phyloP scores from a whole-genome alignment of 2,888 invertebrate species.

The Bruchidius siliquastri region DNA sequence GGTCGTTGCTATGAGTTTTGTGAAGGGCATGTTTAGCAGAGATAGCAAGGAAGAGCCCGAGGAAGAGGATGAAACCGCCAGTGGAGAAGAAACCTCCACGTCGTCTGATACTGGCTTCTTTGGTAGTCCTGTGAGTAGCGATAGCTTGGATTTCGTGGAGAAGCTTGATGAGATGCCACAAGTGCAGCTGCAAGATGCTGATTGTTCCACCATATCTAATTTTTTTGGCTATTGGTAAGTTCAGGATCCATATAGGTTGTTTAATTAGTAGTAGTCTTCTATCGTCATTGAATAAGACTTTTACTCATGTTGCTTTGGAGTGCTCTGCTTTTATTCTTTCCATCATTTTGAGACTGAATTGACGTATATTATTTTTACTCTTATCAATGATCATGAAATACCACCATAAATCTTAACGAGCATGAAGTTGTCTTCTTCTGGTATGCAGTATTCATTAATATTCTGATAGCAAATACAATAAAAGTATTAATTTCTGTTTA shows the following conservation, averaged over 20 bases:
- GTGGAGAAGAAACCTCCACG: constrained; percentile 38
- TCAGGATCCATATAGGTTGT: not conserved
- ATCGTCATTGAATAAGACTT: too few species aligned
- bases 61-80: constrained; percentile 35
- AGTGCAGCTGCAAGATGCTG: constrained; percentile 32
- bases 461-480: too few species aligned
- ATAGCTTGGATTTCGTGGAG: constrained; percentile 26
- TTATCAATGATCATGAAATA: too few species aligned
- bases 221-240: constrained; percentile 48
- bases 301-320: not conserved
- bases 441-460: too few species aligned
- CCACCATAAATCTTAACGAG: too few species aligned
- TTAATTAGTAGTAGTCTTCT: too few species aligned
- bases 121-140: constrained; percentile 34
- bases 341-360: too few species aligned
- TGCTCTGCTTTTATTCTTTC: not conserved
- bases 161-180: not conserved
- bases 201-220: constrained; percentile 45
- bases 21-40: constrained; percentile 42
- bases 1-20: constrained; percentile 40
- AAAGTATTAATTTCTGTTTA: too few species aligned
- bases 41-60: constrained; percentile 34
- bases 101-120: constrained; percentile 44
- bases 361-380: too few species aligned
- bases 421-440: too few species aligned